Evolutionary conservation across 2,797 vertebrate genomes (phyloP).

Genomic region (Petrocephalus schoutedeni): DNA sequence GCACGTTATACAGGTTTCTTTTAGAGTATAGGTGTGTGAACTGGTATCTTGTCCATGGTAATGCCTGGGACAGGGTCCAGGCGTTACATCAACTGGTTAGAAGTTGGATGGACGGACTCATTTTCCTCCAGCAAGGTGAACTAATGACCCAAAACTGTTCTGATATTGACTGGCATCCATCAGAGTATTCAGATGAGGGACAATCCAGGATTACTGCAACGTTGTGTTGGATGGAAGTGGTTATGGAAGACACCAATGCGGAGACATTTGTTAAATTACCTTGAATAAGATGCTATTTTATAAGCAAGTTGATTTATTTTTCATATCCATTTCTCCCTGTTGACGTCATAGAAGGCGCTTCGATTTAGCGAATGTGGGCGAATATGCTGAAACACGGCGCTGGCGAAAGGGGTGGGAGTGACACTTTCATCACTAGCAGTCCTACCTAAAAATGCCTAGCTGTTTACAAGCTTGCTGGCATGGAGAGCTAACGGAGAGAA

Average conservation of each 20-base stretch:
- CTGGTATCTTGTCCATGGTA: neutral
- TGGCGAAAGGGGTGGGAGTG: neutral
- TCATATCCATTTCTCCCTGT: neutral
- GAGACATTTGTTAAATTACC: neutral
- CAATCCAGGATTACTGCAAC: neutral
- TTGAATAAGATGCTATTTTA: neutral
- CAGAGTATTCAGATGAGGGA: neutral
- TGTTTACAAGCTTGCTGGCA: neutral
- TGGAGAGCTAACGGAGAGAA: neutral
- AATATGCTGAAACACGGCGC: constrained; percentile 7
- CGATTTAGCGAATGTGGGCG: constrained; percentile 6
- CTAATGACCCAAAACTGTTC: neutral
- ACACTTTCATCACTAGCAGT: neutral
- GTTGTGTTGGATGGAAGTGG: neutral
- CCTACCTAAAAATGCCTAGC: constrained; percentile 14
- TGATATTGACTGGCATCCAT: neutral
- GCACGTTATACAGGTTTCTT: neutral
- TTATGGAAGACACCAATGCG: neutral
- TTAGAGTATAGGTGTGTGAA: neutral
- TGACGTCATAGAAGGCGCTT: neutral
- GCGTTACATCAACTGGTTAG: neutral
- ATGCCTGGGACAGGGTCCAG: neutral
- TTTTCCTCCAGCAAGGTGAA: neutral
- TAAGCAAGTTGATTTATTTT: neutral
- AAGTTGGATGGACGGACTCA: neutral